Evolutionary conservation across 2,888 invertebrate genomes (phyloP).

Genomic region (Campopleginae sp.): DNA sequence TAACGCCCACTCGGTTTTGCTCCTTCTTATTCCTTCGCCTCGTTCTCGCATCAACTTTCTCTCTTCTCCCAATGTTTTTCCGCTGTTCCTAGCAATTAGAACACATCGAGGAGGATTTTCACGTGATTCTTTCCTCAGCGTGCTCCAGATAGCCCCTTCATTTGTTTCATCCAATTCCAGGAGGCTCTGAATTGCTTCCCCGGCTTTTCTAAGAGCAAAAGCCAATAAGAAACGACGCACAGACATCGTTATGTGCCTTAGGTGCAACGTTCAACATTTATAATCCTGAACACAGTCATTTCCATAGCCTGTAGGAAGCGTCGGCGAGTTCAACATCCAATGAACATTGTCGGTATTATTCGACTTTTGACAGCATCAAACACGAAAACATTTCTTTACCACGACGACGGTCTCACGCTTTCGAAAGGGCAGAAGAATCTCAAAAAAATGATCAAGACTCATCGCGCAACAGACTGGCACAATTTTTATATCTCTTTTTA

Average conservation of each 20-base stretch:
- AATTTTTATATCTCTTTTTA: neutral
- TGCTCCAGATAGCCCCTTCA: conserved; percentile 5
- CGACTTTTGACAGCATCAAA: neutral
- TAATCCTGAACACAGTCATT: neutral
- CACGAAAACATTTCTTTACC: neutral
- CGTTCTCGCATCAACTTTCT: neutral
- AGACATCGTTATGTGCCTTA: neutral
- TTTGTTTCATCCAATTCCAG: conserved; percentile 39
- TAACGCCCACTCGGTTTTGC: neutral
- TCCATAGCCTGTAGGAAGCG: neutral
- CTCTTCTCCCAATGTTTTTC: neutral
- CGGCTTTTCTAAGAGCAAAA: neutral
- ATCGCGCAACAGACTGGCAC: neutral
- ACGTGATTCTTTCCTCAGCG: conserved; percentile 41
- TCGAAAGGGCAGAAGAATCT: no score
- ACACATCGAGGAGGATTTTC: conserved; percentile 30
- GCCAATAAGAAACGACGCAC: neutral
- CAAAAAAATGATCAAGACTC: neutral
- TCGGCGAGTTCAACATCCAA: neutral
- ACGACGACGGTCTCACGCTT: no score
- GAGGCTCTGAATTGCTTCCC: conserved; percentile 24
- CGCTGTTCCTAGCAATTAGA: neutral
- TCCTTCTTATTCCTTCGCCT: neutral
- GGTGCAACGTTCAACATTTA: neutral
- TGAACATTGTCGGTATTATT: neutral